These are phyloP conservation scores for Lypha dubia DNA, from an alignment of 2,888 invertebrate genomes.

Conservation along the genomic window DNA sequence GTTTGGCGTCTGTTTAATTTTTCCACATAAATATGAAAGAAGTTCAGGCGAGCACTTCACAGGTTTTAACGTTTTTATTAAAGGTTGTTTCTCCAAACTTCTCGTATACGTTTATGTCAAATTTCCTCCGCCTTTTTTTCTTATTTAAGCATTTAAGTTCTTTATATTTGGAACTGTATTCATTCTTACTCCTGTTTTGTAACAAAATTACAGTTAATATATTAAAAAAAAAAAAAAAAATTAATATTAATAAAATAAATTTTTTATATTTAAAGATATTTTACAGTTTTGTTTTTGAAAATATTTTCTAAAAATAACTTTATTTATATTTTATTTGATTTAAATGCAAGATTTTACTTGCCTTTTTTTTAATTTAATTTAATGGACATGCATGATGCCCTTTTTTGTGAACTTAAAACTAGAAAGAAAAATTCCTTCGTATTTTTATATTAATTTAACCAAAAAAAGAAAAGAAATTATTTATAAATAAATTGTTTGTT, in stretches of 20 bases:
- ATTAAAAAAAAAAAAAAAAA: constrained; percentile 27
- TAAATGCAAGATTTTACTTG: constrained; percentile 66
- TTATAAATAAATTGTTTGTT: constrained; percentile 29
- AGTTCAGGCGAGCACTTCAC: too few species aligned
- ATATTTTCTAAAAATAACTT: constrained; percentile 65
- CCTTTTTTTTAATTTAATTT: constrained; percentile 20
- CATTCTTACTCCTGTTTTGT: background rate
- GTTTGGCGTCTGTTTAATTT: too few species aligned
- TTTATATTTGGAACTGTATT: background rate
- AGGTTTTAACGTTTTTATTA: too few species aligned
- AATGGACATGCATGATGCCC: background rate
- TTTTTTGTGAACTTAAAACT: constrained; percentile 50
- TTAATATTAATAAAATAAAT: constrained; percentile 12
- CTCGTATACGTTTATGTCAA: too few species aligned
- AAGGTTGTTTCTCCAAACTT: too few species aligned
- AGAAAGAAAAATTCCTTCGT: constrained; percentile 55
- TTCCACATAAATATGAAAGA: too few species aligned
- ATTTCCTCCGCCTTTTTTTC: background rate
- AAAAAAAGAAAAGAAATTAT: constrained; percentile 21
- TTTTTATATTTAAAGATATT: constrained; percentile 47
- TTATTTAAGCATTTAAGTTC: background rate
- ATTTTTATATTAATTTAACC: constrained; percentile 7
- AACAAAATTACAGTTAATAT: constrained; percentile 25
- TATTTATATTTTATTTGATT: constrained; percentile 34
- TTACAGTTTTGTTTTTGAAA: constrained; percentile 63